phyloP scores from a whole-genome alignment of 2,888 invertebrate genomes.

The Sialis lutaria region DNA sequence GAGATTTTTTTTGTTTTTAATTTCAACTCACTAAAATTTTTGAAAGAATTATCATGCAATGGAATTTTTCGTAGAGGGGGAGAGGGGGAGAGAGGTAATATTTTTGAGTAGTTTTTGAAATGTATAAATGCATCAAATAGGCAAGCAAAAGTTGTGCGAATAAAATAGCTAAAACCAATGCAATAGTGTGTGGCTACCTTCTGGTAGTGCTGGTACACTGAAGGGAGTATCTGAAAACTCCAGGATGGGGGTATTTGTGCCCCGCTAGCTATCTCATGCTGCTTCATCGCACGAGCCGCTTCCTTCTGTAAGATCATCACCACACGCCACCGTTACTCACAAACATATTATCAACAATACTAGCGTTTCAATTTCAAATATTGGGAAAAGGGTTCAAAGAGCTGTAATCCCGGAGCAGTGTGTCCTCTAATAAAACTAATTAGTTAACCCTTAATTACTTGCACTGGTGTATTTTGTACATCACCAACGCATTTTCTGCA shows the following conservation, averaged over 20 bases:
- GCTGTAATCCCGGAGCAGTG: too few relatives aligned
- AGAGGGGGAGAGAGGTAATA: not conserved
- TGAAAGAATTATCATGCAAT: too few relatives aligned
- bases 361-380: too few relatives aligned
- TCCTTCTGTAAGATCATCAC: constrained; percentile 24
- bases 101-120: not conserved
- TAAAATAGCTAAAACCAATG: not conserved
- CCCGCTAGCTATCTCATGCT: constrained; percentile 22
- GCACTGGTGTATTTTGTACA: too few relatives aligned
- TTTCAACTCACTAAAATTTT: too few relatives aligned
- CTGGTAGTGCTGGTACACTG: constrained; percentile 67
- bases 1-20: not conserved
- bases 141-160: not conserved
- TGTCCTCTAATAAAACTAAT: too few relatives aligned
- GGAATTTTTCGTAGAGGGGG: not conserved
- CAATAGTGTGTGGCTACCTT: constrained; percentile 38
- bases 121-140: not conserved
- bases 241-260: constrained; percentile 35
- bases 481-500: too few relatives aligned
- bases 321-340: too few relatives aligned
- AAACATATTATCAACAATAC: too few relatives aligned
- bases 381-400: too few relatives aligned
- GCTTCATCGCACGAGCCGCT: constrained; percentile 27
- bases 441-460: too few relatives aligned
- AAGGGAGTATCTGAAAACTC: constrained; percentile 74